Base-by-base conservation (phyloP, 2,113 vertebrate species). In the Peucedramus taeniatus region DNA sequence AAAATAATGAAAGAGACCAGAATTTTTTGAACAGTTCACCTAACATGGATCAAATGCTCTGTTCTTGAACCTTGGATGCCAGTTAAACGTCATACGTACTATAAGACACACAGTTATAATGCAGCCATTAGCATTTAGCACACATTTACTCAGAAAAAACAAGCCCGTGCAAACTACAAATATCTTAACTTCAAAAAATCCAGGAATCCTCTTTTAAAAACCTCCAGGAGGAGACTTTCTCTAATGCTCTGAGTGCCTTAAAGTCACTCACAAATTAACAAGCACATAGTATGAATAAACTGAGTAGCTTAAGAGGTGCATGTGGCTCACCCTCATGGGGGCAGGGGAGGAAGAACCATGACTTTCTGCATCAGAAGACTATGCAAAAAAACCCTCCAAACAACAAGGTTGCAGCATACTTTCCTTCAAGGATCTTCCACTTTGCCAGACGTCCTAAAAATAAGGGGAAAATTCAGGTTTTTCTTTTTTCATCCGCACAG, bases 251-350 rank as follows among this genome's bases (percentile, higher is more conserved):
- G 24, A 54, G 71, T 83, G 47, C 63, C 92, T 94, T 83, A 71
- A 83, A 96, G 79, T 93, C 39, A 90, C 83, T 86, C 76, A 78
- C 65, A 89, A 95, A 83, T 90, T 94, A 94, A 77, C 42, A 71
- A 80, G 71, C 21, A 74, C n/a, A 27, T 15, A 59, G 56, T 40
- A 78, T 60, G 82, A 89, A 93, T 37, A 91, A 94, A 93, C 63
- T 74, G 78, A 80, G 44, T 69, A 83, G 39, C 35, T 94, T 56
- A 83, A 80, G 66, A 77, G 35, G 39, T 44, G 70, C 51, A 74
- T 42, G 50, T 66, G 21, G 61, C 74, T 60, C 42, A 35, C 6
- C 42, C 40, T 51, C 31, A 18, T 15, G 13, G 18, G 45, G 19
- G 9, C 0, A 4, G 13, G 7, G 15, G 11, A 20, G 3, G 21